A percentile compares a stretch with the other conserved stretches of the same genome.
Conservation (phyloP, 2,888 invertebrate genomes). For the Diploptera punctata region DNA sequence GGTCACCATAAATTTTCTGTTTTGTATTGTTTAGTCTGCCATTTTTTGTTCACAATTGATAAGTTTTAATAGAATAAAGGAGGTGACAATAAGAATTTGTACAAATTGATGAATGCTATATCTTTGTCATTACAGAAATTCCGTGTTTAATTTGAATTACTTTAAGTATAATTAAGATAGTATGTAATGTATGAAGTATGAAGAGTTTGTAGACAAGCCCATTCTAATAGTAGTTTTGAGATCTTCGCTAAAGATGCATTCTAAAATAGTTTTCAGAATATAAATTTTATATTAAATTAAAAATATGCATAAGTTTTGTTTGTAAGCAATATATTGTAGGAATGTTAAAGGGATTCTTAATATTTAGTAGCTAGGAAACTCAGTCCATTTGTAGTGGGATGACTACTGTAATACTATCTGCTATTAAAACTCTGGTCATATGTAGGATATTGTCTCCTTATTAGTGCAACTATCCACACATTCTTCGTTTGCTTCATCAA, state of each 20-base stretch:
- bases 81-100: conserved; percentile 9
- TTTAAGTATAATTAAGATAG: background rate
- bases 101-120: background rate
- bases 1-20: background rate
- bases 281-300: background rate
- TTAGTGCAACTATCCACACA: background rate
- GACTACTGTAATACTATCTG: background rate
- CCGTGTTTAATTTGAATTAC: background rate
- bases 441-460: conserved; percentile 5
- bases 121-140: background rate
- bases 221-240: background rate
- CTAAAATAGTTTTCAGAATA: no score
- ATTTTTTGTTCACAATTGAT: background rate
- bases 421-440: background rate
- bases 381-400: conserved; percentile 21
- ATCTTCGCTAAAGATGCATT: background rate
- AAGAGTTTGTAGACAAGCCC: background rate
- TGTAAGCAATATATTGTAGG: conserved; percentile 12
- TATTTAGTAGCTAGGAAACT: conserved; percentile 10
- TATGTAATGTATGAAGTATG: no score
- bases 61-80: background rate
- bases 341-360: conserved; percentile 9
- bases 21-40: background rate
- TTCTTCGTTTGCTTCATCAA: background rate
- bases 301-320: conserved; percentile 6